Base-by-base conservation (phyloP, 2,888 invertebrate species). In the Strigamia maritima region DNA sequence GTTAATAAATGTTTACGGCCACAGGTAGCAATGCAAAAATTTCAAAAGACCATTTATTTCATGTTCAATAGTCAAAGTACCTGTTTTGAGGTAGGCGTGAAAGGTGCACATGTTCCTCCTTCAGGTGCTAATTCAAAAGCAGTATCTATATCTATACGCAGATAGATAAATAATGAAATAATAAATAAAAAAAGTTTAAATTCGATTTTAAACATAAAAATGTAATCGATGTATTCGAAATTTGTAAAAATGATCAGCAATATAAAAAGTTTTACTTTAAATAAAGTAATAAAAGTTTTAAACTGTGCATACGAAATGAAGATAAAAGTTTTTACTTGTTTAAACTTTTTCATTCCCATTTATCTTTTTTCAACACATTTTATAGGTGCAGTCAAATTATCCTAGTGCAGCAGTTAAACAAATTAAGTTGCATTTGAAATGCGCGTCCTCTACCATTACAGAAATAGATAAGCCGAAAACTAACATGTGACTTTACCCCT, bases 321-420 rank as follows among this genome's bases (percentile, higher is more conserved):
- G 54, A 54, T 54, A 54, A 54, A 44, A 54, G n/a, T 16, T 54
- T 44, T 54, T 54, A 54, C 54, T 54, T 54, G 54, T 54, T 19
- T 54, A 54, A 54, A 54, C 54, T 54, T 54, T 54, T 54, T 54
- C 54, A 54, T 54, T 54, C 54, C 19, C 54, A 54, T 54, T 54
- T 54, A 54, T 54, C 54, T 54, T 54, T 54, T 54, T 54, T 19
- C 54, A 54, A 54, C 54, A 54, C 54, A 54, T 54, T 54, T 54
- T 54, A 54, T 54, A 54, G 54, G 54, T 19, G 54, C 54, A 22
- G 54, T 54, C 54, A 54, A 54, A 54, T 54, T 54, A 54, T 54
- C 54, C 54, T n/a, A 54, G 54, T 54, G 54, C 54, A 54, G 54
- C 54, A 54, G 54, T 54, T 54, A 54, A 54, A 54, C 54, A 54